A percentile compares a stretch with the other conserved stretches of the same genome.
phyloP scores from a whole-genome alignment of 2,888 invertebrate genomes.

The Nesidiocoris tenuis region DNA sequence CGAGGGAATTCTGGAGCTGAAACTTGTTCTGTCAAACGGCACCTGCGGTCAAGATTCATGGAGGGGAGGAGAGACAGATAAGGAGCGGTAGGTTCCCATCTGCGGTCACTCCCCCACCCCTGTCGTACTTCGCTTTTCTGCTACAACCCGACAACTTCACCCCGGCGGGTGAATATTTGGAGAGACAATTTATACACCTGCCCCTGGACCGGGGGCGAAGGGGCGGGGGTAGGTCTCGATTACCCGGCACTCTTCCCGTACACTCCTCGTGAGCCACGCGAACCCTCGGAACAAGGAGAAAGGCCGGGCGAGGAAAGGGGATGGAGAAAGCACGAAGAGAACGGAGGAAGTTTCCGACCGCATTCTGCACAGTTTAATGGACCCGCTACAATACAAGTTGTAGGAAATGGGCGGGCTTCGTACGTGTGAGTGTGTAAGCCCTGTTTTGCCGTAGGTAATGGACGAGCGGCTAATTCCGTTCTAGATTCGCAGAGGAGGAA shows the following conservation, averaged over 20 bases:
- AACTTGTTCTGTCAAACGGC: background rate
- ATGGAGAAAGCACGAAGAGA: background rate
- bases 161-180: constrained; percentile 23
- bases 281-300: background rate
- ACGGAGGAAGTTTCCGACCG: background rate
- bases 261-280: background rate
- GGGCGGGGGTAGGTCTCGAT: background rate
- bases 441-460: no score
- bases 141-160: background rate
- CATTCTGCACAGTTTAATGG: background rate
- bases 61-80: background rate
- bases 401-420: background rate
- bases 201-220: background rate
- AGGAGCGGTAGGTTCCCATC: constrained; percentile 20
- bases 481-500: no score
- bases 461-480: no score
- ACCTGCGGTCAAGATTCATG: background rate
- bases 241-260: constrained; percentile 8
- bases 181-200: constrained; percentile 39
- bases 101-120: background rate
- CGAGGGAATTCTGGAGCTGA: background rate
- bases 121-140: background rate
- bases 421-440: background rate
- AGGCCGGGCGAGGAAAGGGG: background rate
- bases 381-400: background rate